Percentiles rank a stretch among this genome's conserved stretches.
Evolutionary conservation across 2,888 invertebrate genomes (phyloP).

Genomic region (Odontomyia ornata): DNA sequence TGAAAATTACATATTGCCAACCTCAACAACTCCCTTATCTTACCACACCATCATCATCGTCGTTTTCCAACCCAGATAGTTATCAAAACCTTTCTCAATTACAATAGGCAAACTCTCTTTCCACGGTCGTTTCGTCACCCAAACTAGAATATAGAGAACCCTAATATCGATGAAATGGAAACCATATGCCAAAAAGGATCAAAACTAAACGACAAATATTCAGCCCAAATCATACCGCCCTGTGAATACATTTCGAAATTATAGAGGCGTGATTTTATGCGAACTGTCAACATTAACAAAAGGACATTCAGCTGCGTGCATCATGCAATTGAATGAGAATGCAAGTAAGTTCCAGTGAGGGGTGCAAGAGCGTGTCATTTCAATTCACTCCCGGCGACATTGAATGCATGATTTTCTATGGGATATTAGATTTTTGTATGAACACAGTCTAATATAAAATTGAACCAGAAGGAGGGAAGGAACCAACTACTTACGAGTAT

Average conservation of each 20-base stretch:
- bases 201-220: slow-evolving; percentile 11
- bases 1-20: slow-evolving; percentile 24
- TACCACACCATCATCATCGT: slow-evolving; percentile 31
- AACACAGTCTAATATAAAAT: too few relatives aligned
- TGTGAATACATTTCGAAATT: slow-evolving; percentile 17
- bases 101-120: not conserved
- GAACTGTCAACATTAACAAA: slow-evolving; percentile 43
- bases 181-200: slow-evolving; percentile 35
- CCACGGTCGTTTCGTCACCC: not conserved
- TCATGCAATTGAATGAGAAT: not conserved
- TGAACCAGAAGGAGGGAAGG: not conserved
- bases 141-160: slow-evolving; percentile 22
- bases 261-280: slow-evolving; percentile 40
- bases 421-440: too few relatives aligned
- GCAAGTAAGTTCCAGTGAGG: not conserved
- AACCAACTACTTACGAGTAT: too few relatives aligned
- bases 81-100: not conserved
- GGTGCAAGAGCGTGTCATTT: slow-evolving; percentile 40
- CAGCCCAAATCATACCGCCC: slow-evolving; percentile 27
- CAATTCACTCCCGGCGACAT: not conserved
- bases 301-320: slow-evolving; percentile 31
- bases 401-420: not conserved
- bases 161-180: slow-evolving; percentile 36
- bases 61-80: not conserved
- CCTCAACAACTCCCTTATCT: slow-evolving; percentile 17